These are phyloP conservation scores for Monochamus saltuarius DNA, from an alignment of 1,140 invertebrate genomes.

Conservation along the genomic window DNA sequence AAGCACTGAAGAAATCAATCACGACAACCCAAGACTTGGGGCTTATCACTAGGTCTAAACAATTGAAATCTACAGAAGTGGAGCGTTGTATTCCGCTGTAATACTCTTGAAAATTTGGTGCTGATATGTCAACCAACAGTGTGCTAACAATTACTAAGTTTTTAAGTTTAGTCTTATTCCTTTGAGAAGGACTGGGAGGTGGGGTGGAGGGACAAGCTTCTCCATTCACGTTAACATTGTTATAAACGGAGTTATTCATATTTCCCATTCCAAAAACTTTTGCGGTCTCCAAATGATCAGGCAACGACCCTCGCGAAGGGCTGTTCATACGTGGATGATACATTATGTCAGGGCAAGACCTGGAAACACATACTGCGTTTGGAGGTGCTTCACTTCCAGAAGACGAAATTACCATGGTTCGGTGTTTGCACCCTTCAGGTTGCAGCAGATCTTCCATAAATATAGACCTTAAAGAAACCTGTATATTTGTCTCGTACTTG, in stretches of 20 bases:
- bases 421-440: slow-evolving; percentile 66
- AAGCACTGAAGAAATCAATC: slow-evolving; percentile 87
- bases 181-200: slow-evolving; percentile 67
- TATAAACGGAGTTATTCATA: slow-evolving; percentile 12
- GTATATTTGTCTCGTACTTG: slow-evolving; percentile 66
- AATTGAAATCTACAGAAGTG: slow-evolving; percentile 83
- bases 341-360: slow-evolving; percentile 81
- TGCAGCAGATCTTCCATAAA: slow-evolving; percentile 86
- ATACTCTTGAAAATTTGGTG: slow-evolving; percentile 59
- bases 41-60: slow-evolving; percentile 85
- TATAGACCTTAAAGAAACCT: slow-evolving; percentile 78
- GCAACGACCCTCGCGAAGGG: slow-evolving; percentile 60
- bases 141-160: slow-evolving; percentile 65
- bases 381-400: slow-evolving; percentile 52
- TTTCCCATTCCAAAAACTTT: slow-evolving; percentile 52
- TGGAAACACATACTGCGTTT: slow-evolving; percentile 65
- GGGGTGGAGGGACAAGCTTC: slow-evolving; percentile 64
- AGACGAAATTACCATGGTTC: slow-evolving; percentile 69
- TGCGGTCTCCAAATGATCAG: slow-evolving; percentile 67
- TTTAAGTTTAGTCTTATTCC: slow-evolving; percentile 24
- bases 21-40: slow-evolving; percentile 93
- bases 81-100: slow-evolving; percentile 56
- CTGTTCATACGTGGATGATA: slow-evolving; percentile 36
- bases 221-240: neutral
- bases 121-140: slow-evolving; percentile 60